Evolutionary conservation across 2,113 vertebrate genomes (phyloP).

Genomic region (Dasypus novemcinctus): DNA sequence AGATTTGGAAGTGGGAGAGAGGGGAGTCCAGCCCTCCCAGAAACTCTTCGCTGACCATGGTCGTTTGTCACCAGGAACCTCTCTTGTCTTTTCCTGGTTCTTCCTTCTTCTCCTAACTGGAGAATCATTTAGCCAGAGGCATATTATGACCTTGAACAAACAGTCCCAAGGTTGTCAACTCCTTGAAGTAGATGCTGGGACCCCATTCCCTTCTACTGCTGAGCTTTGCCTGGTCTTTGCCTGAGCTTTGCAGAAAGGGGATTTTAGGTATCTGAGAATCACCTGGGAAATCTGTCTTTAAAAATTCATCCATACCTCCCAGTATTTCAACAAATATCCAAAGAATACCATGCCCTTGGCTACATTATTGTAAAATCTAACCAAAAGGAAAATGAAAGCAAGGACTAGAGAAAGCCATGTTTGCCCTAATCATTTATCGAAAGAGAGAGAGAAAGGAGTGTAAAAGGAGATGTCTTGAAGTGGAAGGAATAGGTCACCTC

Average conservation of each 20-base stretch:
- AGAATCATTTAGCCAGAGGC: neutral
- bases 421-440: neutral
- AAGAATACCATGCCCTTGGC: neutral
- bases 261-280: neutral
- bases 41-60: neutral
- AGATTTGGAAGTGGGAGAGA: neutral
- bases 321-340: neutral
- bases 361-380: neutral
- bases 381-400: neutral
- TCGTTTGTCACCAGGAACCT: neutral
- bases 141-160: accelerated
- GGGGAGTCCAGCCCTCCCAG: neutral
- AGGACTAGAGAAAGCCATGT: neutral
- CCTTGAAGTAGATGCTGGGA: neutral
- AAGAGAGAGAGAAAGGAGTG: neutral
- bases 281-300: neutral
- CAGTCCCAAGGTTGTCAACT: neutral
- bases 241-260: neutral
- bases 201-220: neutral
- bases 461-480: neutral
- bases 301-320: conserved; percentile 40
- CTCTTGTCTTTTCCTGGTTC: neutral
- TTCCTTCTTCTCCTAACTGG: neutral
- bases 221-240: no score
- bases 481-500: neutral